Evolutionary conservation across 1,140 invertebrate species (phyloP), one percentile per base, ranked within the genome.

Genomic region (Lysiphlebus fabarum): DNA sequence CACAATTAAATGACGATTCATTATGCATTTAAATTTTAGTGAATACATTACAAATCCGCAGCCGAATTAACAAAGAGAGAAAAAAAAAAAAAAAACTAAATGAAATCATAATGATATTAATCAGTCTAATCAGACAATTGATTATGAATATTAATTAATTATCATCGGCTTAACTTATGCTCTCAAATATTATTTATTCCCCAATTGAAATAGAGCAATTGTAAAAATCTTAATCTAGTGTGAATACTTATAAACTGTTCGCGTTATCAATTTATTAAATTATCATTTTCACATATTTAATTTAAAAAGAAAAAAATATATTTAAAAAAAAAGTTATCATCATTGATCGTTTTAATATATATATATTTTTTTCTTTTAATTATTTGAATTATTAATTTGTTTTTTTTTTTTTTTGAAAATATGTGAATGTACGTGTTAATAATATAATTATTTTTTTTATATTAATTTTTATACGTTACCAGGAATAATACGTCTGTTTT

Each of bases 401-500:
- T 45, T 38, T 43, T 53, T 50, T 59, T 48, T 50, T 60, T 55
- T 45, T 47, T 53, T 56, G 47, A 57, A 41, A 56, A 53, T 41
- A 57, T 54, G 37, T 12, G 45, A 55, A 59, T 53, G 59, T 42
- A 58, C 63, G 61, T 65, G 58, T 63, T 59, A 63, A 61, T 58
- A 63, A 62, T 26, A 26, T 26, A 26, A 26, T 26, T 26, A 26
- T 26, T 2, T 2, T 26, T 63, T 53, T 34, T 65, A 40, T 44
- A 61, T 45, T 59, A 34, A 53, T 44, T 62, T 68, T 71, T 74
- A 76, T 70, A 74, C 74, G 14, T 70, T 72, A 57, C 74, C 75
- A 53, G 70, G 72, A 44, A 76, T 70, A 33, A 78, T 69, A 59
- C 74, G 75, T 57, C 42, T 70, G 40, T 64, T 76, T 49, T 73